Conservation (phyloP, 2,113 vertebrate species). For the Indicator maculatus region DNA sequence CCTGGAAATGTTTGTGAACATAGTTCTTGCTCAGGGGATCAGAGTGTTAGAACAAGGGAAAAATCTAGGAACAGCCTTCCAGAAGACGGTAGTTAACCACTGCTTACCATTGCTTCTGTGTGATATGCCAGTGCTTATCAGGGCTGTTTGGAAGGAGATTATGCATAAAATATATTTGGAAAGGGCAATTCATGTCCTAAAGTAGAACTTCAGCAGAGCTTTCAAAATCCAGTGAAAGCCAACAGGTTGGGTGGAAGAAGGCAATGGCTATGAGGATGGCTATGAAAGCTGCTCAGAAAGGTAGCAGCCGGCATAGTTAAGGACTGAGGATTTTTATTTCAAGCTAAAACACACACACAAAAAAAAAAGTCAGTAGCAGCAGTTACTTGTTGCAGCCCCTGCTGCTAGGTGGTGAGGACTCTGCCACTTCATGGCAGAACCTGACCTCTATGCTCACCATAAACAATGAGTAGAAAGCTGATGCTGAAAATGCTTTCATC, state of each 20-base stretch:
- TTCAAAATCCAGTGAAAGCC: background rate
- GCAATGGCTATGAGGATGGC: background rate
- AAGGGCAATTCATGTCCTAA: background rate
- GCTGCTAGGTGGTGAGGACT: background rate
- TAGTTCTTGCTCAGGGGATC: background rate
- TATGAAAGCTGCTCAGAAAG: background rate
- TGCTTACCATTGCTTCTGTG: background rate
- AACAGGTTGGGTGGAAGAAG: background rate
- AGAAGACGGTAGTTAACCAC: background rate
- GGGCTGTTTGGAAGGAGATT: background rate
- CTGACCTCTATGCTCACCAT: background rate
- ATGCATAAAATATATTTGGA: background rate
- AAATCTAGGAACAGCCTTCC: background rate
- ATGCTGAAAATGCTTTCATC: background rate
- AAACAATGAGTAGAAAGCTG: background rate
- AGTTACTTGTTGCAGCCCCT: background rate
- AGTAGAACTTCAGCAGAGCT: background rate
- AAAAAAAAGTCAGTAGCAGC: background rate
- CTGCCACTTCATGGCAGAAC: background rate
- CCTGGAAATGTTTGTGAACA: background rate
- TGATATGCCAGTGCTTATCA: background rate
- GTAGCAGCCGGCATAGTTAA: background rate
- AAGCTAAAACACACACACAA: constrained; percentile 8
- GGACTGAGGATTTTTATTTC: background rate
- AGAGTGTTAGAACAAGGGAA: background rate